Percentiles rank a stretch among this genome's conserved stretches.
Evolutionary conservation across 1,140 invertebrate genomes (phyloP).

Genomic region (Drosophila repletoides): DNA sequence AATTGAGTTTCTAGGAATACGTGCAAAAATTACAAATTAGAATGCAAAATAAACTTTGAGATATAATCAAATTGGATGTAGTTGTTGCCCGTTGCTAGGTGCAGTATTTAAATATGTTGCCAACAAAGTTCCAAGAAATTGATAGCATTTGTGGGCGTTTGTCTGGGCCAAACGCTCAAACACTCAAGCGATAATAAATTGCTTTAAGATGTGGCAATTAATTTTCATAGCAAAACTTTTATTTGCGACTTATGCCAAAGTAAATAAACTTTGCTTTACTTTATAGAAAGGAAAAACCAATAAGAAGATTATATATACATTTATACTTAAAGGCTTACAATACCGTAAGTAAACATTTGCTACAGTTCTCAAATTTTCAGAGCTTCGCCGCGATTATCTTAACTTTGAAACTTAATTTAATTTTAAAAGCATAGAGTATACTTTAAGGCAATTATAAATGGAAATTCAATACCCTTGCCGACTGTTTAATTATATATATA

Average conservation of each 20-base stretch:
- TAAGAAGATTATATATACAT: constrained; percentile 12
- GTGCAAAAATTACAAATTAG: constrained; percentile 33
- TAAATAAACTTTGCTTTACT: constrained; percentile 1
- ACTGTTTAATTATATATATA: no score
- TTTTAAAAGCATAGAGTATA: no score
- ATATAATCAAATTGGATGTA: constrained; percentile 10
- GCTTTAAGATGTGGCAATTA: constrained; percentile 25
- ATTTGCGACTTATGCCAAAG: constrained; percentile 15
- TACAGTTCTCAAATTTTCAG: no score
- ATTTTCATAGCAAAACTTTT: constrained; percentile 27
- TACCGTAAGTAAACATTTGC: neutral
- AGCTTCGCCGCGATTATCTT: no score
- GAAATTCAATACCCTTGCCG: no score
- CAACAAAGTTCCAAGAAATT: constrained; percentile 8
- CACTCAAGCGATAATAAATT: constrained; percentile 20
- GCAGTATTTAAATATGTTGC: neutral
- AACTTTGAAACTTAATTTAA: no score
- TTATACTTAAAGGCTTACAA: neutral
- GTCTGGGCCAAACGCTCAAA: neutral
- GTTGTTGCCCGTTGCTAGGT: neutral
- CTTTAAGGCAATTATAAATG: no score
- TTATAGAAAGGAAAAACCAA: constrained; percentile 12
- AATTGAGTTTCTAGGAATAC: constrained; percentile 35
- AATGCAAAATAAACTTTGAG: neutral
- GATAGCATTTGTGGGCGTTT: neutral